These are phyloP conservation scores for Acanthopagrus latus DNA, from an alignment of 2,797 vertebrate genomes.

Conservation along the genomic window DNA sequence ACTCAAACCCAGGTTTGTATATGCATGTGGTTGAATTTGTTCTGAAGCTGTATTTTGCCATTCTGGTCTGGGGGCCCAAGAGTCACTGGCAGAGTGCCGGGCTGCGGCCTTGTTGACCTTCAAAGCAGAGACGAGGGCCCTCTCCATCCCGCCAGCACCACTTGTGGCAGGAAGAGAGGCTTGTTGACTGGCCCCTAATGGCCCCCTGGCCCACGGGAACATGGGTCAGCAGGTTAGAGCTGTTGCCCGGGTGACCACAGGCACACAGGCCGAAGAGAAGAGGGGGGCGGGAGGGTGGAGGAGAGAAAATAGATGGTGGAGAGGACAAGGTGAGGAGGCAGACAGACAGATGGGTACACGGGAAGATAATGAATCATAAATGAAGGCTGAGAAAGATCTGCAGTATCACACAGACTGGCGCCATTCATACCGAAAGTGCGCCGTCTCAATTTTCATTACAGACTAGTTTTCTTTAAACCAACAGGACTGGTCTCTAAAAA, in stretches of 20 bases:
- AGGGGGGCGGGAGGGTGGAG: conserved; percentile 5
- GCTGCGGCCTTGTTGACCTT: conserved; percentile 85
- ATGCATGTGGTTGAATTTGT: conserved; percentile 39
- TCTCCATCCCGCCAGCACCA: conserved; percentile 82
- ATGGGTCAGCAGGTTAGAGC: conserved; percentile 76
- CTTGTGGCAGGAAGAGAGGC: conserved; percentile 86
- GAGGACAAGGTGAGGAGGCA: conserved; percentile 45
- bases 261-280: conserved; percentile 50
- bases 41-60: conserved; percentile 53
- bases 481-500: background rate
- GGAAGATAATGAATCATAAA: conserved; percentile 19
- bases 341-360: background rate
- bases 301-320: conserved; percentile 31
- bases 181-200: conserved; percentile 86
- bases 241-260: conserved; percentile 81
- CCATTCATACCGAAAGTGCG: background rate
- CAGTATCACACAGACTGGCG: background rate
- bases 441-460: background rate
- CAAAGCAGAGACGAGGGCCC: conserved; percentile 81
- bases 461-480: background rate
- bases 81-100: conserved; percentile 80
- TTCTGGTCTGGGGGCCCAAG: conserved; percentile 56
- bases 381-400: conserved; percentile 11
- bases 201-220: conserved; percentile 77
- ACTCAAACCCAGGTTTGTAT: conserved; percentile 36